These are phyloP conservation scores for Chiloscyllium plagiosum DNA, from an alignment of 2,113 vertebrate species.

Conservation along the genomic window DNA sequence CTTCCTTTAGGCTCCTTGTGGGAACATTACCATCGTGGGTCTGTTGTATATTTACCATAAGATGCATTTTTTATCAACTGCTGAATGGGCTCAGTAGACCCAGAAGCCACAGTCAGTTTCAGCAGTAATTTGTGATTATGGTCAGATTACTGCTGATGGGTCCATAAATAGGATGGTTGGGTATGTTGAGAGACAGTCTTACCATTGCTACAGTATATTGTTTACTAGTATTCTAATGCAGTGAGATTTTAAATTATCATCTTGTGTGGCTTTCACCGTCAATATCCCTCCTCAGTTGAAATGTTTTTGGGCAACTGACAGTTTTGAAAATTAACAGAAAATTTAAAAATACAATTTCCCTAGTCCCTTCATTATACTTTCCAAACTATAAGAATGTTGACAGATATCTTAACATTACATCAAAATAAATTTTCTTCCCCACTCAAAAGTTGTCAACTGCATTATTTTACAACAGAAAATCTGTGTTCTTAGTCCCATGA, in stretches of 20 bases:
- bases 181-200: not conserved
- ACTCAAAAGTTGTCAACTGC: not conserved
- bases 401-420: not conserved
- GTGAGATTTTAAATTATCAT: not conserved
- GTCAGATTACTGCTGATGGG: not conserved
- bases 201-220: not conserved
- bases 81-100: not conserved
- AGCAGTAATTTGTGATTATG: not conserved
- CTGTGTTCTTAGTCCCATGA: not conserved
- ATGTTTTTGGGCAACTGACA: not conserved
- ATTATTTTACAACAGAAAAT: conserved; percentile 13
- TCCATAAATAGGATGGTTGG: not conserved
- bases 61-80: not conserved
- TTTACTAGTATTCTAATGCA: not conserved
- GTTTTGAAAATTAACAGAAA: not conserved
- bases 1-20: not conserved
- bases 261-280: not conserved
- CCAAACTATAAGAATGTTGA: not conserved
- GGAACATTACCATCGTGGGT: not conserved
- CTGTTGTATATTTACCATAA: not conserved
- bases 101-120: not conserved
- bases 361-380: not conserved
- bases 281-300: not conserved
- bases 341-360: not conserved
- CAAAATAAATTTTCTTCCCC: conserved; percentile 21